A percentile compares a stretch with the other conserved stretches of the same genome.
Evolutionary conservation across 2,888 invertebrate species (phyloP).

Genomic region (Timema cristinae): DNA sequence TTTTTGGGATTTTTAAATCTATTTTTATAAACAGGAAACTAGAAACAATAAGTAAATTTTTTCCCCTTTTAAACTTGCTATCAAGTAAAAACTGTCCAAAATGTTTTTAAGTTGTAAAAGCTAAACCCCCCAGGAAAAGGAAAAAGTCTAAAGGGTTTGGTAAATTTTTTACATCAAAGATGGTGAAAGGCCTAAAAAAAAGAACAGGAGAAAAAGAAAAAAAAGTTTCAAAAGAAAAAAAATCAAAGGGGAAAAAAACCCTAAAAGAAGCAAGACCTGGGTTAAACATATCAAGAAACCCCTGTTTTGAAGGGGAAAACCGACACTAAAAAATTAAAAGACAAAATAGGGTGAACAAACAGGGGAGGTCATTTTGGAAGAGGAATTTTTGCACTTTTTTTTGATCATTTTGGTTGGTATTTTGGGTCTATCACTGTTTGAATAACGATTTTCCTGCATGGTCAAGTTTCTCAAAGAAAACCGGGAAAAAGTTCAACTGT

Average conservation of each 20-base stretch:
- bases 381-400: slow-evolving; percentile 3
- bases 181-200: too few relatives aligned
- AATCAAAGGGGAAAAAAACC: too few relatives aligned
- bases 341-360: too few relatives aligned
- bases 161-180: not conserved
- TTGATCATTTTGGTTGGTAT: not conserved
- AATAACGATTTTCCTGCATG: slow-evolving; percentile 4
- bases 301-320: too few relatives aligned
- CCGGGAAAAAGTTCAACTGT: slow-evolving; percentile 21
- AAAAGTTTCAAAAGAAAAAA: too few relatives aligned
- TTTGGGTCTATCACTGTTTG: not conserved
- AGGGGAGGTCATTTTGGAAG: not conserved
- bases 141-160: too few relatives aligned
- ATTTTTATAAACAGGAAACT: not conserved
- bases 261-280: too few relatives aligned
- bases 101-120: not conserved
- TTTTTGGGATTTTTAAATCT: not conserved
- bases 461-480: slow-evolving; percentile 6
- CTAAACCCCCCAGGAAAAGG: too few relatives aligned
- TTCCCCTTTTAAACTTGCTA: not conserved
- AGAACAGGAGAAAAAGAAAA: too few relatives aligned
- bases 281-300: too few relatives aligned
- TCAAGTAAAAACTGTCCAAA: not conserved
- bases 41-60: not conserved
- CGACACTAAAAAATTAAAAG: too few relatives aligned